phyloP scores from a whole-genome alignment of 2,888 invertebrate species.

The Trisateles emortualis region DNA sequence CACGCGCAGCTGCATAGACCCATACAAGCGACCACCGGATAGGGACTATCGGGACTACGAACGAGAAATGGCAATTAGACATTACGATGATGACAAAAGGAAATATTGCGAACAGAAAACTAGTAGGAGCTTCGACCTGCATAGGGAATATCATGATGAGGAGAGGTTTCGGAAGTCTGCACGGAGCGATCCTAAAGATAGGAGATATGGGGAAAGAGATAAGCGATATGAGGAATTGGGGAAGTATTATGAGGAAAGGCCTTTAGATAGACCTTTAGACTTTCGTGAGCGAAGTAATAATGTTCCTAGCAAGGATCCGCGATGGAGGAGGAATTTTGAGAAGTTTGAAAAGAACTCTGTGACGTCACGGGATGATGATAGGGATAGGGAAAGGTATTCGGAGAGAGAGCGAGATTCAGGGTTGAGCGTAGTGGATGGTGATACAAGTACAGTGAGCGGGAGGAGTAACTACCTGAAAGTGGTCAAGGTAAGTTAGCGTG shows the following conservation, averaged over 20 bases:
- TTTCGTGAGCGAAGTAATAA: conserved; percentile 41
- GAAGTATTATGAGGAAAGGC: conserved; percentile 65
- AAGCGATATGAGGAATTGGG: conserved; percentile 56
- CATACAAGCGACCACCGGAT: conserved; percentile 49
- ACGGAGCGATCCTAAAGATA: conserved; percentile 61
- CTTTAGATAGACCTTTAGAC: conserved; percentile 51
- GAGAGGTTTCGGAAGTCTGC: conserved; percentile 60
- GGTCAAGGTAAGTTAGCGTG: conserved; percentile 66
- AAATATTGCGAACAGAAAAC: conserved; percentile 67
- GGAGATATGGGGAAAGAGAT: conserved; percentile 57
- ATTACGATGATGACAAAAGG: conserved; percentile 63
- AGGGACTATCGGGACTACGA: conserved; percentile 62
- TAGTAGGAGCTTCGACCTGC: conserved; percentile 73
- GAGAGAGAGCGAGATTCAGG: conserved; percentile 79
- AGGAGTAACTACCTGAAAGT: conserved; percentile 75
- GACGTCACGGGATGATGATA: conserved; percentile 70
- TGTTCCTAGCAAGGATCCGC: conserved; percentile 55
- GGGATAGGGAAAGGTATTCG: conserved; percentile 65
- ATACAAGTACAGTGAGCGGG: conserved; percentile 74
- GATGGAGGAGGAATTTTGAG: conserved; percentile 60
- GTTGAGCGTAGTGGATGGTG: conserved; percentile 76
- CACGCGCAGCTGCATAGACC: conserved; percentile 59
- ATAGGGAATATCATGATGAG: conserved; percentile 64
- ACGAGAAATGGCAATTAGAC: conserved; percentile 42
- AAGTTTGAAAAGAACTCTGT: conserved; percentile 70